Percentiles rank a stretch among this genome's conserved stretches.
Evolutionary conservation across 92 coral and sea anemone species (phyloP).

Genomic region (Micromussa lordhowensis): DNA sequence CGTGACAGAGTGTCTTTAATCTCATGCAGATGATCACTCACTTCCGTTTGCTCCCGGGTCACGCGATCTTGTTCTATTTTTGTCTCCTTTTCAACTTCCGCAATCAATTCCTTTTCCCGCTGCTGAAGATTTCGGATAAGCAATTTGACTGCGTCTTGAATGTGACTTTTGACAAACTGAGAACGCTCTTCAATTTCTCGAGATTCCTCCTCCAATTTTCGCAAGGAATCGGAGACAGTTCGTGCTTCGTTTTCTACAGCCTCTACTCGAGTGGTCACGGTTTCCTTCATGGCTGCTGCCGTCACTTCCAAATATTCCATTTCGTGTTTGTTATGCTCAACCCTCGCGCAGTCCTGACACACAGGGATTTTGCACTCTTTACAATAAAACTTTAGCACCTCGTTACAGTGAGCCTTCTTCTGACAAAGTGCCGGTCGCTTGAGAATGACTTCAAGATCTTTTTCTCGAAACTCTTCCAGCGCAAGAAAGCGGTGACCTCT

Average conservation of each 20-base stretch:
- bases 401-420: constrained; percentile 38
- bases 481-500: constrained; percentile 45
- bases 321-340: constrained; percentile 43
- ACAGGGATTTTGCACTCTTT: constrained; percentile 39
- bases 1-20: neutral
- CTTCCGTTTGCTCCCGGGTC: neutral
- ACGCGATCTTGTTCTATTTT: neutral
- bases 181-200: neutral
- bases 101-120: neutral
- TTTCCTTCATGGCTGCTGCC: constrained; percentile 18
- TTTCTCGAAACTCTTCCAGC: constrained; percentile 8
- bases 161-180: neutral
- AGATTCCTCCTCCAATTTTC: neutral
- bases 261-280: neutral
- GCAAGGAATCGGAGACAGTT: neutral
- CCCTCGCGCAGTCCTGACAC: constrained; percentile 40
- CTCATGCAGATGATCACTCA: neutral
- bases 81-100: neutral
- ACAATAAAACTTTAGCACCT: constrained; percentile 55
- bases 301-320: constrained; percentile 31
- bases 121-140: neutral
- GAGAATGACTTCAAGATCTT: constrained; percentile 32
- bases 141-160: neutral
- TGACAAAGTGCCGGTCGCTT: constrained; percentile 47
- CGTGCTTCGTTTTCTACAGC: neutral